Base-by-base conservation (phyloP, 92 coral and sea anemone species). In the Umimayanthus chanpuru region DNA sequence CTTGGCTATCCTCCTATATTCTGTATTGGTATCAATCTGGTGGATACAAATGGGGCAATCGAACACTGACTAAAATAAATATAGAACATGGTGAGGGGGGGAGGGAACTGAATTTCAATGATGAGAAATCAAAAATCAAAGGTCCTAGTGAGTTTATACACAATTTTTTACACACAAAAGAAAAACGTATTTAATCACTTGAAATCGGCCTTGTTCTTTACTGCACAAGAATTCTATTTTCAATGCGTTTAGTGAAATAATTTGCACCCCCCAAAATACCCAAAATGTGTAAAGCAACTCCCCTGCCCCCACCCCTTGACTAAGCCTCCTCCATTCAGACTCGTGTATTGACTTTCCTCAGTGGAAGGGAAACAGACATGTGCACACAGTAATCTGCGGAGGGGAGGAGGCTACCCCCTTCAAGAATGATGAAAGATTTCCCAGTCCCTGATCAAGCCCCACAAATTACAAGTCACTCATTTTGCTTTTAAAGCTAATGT, bases 1-100 rank as follows among this genome's bases (percentile, higher is more conserved):
- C 44, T 20, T 56, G 47, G 71, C 49, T 28, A 58, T 80, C 44
- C 73, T 58, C 32, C 58, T 56, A 40, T 30, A 80, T 80, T 80
- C 73, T 47, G 85, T 80, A 32, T 80, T 80, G 43, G 41, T 80
- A 18, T 80, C 85, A 58, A 80, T 80, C 85, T 80, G 72, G 44
- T 58, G 23, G 32, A 55, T 43, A 0, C 56, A 50, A 38, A 75
- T n/a, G 32, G 32, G 32, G 38, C 79, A 75, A 30, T 73, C 68
- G 6, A 61, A 61, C 68, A 61, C 68, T 61, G 68, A 61, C 68
- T 61, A 4, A 61, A 61, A 61, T 61, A 15, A 23, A 2, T 61
- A 23, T 61, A 15, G 2, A 61, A 61, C 68, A 61, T 61, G 68
- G n/a, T 6, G 8, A 61, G 4, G 68, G n/a, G 68, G 68, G 68